A percentile compares a stretch with the other conserved stretches of the same genome.
Conservation (phyloP, 2,113 vertebrate species). For the Eonycteris spelaea region DNA sequence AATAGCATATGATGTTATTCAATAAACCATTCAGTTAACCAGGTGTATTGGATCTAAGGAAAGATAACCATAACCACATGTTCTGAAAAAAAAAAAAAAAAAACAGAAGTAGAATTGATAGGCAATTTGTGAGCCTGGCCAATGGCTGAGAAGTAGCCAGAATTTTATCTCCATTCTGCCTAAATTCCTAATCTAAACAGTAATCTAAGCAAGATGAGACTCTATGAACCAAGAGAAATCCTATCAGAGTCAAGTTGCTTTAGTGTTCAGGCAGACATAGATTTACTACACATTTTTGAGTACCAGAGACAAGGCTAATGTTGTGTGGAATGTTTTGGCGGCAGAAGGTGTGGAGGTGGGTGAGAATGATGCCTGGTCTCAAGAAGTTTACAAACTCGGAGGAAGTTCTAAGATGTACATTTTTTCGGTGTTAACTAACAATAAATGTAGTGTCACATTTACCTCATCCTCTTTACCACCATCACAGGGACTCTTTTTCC, state of each 20-base stretch:
- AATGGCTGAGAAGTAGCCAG: neutral
- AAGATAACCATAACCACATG: neutral
- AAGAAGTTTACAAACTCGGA: conserved; percentile 25
- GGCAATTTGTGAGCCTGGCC: neutral
- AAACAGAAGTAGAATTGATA: neutral
- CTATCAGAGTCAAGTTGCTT: neutral
- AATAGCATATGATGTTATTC: neutral
- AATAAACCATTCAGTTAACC: neutral
- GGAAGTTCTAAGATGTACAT: neutral
- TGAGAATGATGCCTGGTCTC: neutral
- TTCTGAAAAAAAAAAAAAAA: neutral
- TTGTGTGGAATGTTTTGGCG: neutral
- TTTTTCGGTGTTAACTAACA: neutral
- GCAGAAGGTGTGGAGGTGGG: conserved; percentile 48
- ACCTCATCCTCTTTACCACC: neutral
- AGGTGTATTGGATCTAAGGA: neutral
- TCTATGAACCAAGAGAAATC: neutral
- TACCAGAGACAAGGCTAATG: neutral
- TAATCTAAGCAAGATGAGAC: neutral
- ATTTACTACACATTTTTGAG: conserved; percentile 14
- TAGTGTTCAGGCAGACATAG: neutral
- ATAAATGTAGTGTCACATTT: neutral
- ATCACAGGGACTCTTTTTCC: neutral
- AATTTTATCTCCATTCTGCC: neutral
- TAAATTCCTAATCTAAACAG: neutral